Conservation (phyloP, 2,888 invertebrate genomes). For the Oxycera nigricornis region DNA sequence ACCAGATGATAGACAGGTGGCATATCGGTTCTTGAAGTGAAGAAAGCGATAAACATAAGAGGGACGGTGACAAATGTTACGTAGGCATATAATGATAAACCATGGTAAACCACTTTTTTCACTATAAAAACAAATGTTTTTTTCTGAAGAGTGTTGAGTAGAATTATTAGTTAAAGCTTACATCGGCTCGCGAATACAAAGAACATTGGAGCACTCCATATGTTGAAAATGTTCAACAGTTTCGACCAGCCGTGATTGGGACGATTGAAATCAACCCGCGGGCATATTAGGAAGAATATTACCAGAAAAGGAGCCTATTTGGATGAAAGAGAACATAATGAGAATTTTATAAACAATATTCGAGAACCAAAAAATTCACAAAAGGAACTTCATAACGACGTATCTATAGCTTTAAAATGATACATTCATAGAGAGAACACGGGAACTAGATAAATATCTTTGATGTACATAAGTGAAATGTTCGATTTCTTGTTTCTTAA, state of each 20-base stretch:
- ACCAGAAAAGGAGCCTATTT: not conserved
- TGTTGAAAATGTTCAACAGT: slow-evolving; percentile 53
- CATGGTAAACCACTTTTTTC: not conserved
- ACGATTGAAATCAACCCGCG: slow-evolving; percentile 50
- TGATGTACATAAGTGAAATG: too few relatives aligned
- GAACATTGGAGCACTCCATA: slow-evolving; percentile 49
- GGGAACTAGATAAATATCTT: too few relatives aligned
- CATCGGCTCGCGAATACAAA: not conserved
- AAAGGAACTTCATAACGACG: too few relatives aligned
- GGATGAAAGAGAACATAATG: not conserved
- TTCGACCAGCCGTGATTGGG: slow-evolving; percentile 55
- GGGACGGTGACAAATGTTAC: not conserved
- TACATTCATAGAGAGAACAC: too few relatives aligned
- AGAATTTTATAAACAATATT: too few relatives aligned
- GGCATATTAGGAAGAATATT: not conserved
- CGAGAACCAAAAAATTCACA: too few relatives aligned
- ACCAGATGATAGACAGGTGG: slow-evolving; percentile 52
- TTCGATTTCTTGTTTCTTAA: too few relatives aligned
- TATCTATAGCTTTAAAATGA: too few relatives aligned
- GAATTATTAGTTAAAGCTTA: too few relatives aligned
- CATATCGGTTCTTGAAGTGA: slow-evolving; percentile 49
- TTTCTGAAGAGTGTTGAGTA: too few relatives aligned
- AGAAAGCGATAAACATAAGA: slow-evolving; percentile 43
- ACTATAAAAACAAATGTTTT: not conserved
- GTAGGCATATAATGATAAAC: not conserved